phyloP scores from a whole-genome alignment of 64 coral and sea anemone species.

The Stichodactyla mertensii region DNA sequence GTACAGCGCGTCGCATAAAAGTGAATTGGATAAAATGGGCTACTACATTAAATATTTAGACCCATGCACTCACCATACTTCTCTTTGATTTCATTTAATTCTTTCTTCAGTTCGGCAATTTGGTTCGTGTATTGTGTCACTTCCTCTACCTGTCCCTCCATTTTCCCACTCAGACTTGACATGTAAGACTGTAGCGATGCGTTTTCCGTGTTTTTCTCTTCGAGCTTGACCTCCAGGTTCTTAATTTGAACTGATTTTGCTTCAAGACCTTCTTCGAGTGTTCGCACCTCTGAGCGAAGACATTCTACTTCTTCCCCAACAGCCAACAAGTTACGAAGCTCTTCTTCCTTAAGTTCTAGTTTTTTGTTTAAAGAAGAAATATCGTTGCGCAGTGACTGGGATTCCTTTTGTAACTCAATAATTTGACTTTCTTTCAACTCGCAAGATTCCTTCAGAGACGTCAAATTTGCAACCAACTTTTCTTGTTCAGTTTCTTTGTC shows the following conservation, averaged over 20 bases:
- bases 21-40: too few relatives aligned
- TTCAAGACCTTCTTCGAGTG: slow-evolving; percentile 48
- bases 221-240: slow-evolving; percentile 40
- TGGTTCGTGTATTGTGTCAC: slow-evolving; percentile 17
- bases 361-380: slow-evolving; percentile 30
- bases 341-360: slow-evolving; percentile 41
- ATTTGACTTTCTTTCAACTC: slow-evolving; percentile 50
- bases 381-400: slow-evolving; percentile 6
- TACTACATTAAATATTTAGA: too few relatives aligned
- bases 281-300: slow-evolving; percentile 39
- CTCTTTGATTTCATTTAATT: slow-evolving; percentile 21
- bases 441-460: slow-evolving; percentile 23
- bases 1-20: too few relatives aligned
- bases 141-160: slow-evolving; percentile 41
- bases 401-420: slow-evolving; percentile 16
- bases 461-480: slow-evolving; percentile 22
- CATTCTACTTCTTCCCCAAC: slow-evolving; percentile 23
- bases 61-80: slow-evolving; percentile 48
- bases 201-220: slow-evolving; percentile 14
- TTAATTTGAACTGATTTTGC: slow-evolving; percentile 47
- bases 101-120: slow-evolving; percentile 50
- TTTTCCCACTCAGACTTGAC: slow-evolving; percentile 38
- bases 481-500: not conserved
- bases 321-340: slow-evolving; percentile 34
- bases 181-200: slow-evolving; percentile 59